A percentile compares a stretch with the other conserved stretches of the same genome.
These are phyloP conservation scores for Melipona quadrifasciata DNA, from an alignment of 1,140 invertebrate genomes.

Conservation along the genomic window DNA sequence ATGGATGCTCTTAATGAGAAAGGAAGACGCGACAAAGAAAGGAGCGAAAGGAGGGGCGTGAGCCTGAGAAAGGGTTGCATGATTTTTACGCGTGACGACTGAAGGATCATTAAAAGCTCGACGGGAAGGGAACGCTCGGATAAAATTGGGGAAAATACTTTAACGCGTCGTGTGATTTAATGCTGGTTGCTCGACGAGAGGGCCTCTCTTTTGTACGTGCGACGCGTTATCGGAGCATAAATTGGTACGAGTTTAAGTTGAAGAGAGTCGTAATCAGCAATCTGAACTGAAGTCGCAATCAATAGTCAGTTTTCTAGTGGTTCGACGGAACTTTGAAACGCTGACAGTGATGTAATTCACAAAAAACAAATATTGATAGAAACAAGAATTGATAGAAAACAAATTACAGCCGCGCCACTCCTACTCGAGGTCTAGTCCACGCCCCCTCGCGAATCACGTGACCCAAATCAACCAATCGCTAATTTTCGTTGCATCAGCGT, in stretches of 20 bases:
- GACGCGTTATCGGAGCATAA: neutral
- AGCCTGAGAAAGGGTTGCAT: constrained; percentile 45
- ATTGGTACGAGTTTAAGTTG: neutral
- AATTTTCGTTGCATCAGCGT: no score
- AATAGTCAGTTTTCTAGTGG: neutral
- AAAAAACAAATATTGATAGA: no score
- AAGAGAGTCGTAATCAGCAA: no score
- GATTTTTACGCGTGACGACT: constrained; percentile 22
- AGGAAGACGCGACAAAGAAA: constrained; percentile 16
- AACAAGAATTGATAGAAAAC: no score
- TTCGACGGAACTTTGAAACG: neutral
- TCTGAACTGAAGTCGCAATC: neutral
- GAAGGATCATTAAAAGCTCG: constrained; percentile 21
- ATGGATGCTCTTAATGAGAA: constrained; percentile 39
- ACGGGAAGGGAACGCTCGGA: neutral
- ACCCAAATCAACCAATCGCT: no score
- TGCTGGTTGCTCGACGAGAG: neutral
- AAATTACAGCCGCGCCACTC: no score
- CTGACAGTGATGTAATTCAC: neutral
- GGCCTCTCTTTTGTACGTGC: neutral
- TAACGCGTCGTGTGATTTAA: neutral
- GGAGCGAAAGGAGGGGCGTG: neutral
- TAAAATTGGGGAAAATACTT: neutral
- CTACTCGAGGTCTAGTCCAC: no score
- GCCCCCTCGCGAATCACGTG: no score